Evolutionary conservation across 2,113 vertebrate genomes (phyloP).

Genomic region (Halcyon senegalensis): DNA sequence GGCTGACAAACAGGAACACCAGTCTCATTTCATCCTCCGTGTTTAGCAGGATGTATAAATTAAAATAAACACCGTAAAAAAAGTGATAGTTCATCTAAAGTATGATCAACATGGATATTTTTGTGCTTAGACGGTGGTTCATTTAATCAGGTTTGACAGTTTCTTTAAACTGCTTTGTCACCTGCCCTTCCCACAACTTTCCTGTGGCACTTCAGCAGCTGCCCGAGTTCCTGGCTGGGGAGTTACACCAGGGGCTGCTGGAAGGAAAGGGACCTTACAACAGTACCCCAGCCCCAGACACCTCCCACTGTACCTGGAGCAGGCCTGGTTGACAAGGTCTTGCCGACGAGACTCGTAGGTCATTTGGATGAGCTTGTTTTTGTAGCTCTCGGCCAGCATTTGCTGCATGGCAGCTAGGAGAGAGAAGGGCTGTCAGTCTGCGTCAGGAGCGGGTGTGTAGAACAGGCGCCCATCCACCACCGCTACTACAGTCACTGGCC

Average conservation of each 20-base stretch:
- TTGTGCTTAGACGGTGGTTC: background rate
- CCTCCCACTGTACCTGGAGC: conserved; percentile 81
- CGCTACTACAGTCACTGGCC: background rate
- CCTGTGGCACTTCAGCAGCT: background rate
- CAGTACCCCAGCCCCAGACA: background rate
- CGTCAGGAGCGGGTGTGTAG: rapidly evolving
- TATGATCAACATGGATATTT: background rate
- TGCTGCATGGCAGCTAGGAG: conserved; percentile 91
- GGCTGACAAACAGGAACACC: background rate
- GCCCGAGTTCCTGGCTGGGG: background rate
- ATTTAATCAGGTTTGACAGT: background rate
- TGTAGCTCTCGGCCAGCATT: conserved; percentile 88
- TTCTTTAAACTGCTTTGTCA: background rate
- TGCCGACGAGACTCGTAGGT: conserved; percentile 83
- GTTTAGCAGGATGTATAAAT: background rate
- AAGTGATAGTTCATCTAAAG: background rate
- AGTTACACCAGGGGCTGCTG: background rate
- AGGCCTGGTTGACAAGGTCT: conserved; percentile 85
- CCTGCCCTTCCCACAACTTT: background rate
- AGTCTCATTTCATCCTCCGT: background rate
- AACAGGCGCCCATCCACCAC: background rate
- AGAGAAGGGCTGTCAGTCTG: background rate
- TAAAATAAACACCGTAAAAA: background rate
- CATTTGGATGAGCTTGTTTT: conserved; percentile 84
- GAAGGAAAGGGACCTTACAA: background rate